A percentile compares a stretch with the other conserved stretches of the same genome.
Conservation (phyloP, 1,140 invertebrate species). For the Zaprionus africanus region DNA sequence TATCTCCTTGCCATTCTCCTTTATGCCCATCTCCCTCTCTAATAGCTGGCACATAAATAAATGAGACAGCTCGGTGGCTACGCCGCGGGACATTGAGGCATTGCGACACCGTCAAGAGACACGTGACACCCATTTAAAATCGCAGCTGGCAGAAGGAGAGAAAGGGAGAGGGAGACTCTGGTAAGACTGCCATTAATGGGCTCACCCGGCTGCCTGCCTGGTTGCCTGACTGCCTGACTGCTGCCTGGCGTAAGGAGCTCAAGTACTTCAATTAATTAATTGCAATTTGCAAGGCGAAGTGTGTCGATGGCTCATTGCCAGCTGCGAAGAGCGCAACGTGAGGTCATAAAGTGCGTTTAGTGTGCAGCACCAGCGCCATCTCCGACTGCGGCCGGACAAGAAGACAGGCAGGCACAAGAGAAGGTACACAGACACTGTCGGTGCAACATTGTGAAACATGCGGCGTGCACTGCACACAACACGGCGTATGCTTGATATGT, state of each 20-base stretch:
- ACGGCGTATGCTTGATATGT: conserved; percentile 69
- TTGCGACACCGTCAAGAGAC: conserved; percentile 30
- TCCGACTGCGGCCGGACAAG: neutral
- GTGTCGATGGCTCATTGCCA: conserved; percentile 63
- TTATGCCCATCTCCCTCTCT: neutral
- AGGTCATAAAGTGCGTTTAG: conserved; percentile 60
- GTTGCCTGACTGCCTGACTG: neutral
- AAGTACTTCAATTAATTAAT: conserved; percentile 82
- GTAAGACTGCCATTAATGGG: conserved; percentile 58
- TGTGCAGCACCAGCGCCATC: neutral
- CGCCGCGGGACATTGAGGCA: conserved; percentile 26
- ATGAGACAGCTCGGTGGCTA: conserved; percentile 27
- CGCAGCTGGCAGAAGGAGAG: conserved; percentile 8
- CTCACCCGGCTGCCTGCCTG: neutral
- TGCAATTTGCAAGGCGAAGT: conserved; percentile 74
- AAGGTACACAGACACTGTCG: neutral
- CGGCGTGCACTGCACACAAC: conserved; percentile 23
- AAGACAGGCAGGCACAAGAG: neutral
- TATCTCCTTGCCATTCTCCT: neutral
- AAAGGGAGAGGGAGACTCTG: conserved; percentile 1
- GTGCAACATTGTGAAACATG: conserved; percentile 58
- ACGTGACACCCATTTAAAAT: conserved; percentile 53
- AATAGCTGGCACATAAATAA: conserved; percentile 40
- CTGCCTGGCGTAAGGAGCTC: conserved; percentile 35
- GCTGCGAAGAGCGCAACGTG: conserved; percentile 52